Base-by-base conservation (phyloP, 2,888 invertebrate genomes). In the Eupithecia pulchellata region DNA sequence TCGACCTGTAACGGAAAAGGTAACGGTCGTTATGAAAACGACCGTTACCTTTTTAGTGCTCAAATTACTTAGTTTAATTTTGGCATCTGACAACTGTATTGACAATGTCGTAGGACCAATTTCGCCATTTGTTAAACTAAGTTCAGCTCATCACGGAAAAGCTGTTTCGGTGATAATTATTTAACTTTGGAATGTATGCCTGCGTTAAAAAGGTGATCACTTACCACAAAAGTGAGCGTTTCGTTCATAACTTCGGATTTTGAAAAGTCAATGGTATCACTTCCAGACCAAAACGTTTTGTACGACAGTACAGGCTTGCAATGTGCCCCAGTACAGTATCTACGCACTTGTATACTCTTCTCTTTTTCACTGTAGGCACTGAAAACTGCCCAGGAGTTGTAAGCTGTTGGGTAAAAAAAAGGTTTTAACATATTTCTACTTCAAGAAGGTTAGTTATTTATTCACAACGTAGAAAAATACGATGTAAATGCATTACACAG, bases 231-330 rank as follows among this genome's bases (percentile, higher is more conserved):
- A 1, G 55, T 11, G 9, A 68, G 25, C n/a, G 61, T 61, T 61
- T 65, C 55, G 0, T 61, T 34, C 27, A 55, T 9, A 32, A 42
- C 5, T 29, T 17, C 30, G 8, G 29, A 30, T 30, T n/a, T 32
- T n/a, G 62, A 42, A 11, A 67, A 42, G 34, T 72, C 62, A 25
- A 68, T 36, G n/a, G 20, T 4, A 0, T 34, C 25, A 5, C 6
- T 25, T 20, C 68, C 66, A 1, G 42, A 36, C 68, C 66, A 66
- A 9, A 17, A n/a, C 29, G 55, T 60, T 11, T n/a, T 14, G 30
- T 27, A 61, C 8, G 71, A 73, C 2, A 91, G 69, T 0, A 80
- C 71, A 0, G 91, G 87, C 2, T 77, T 75, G 52, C 91, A 90
- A 9, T 85, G 86, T 0, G 78, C 65, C 0, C 72, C 83, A 0